Base-by-base conservation (phyloP, 2,113 vertebrate genomes). In the Amblyornis subalaris region DNA sequence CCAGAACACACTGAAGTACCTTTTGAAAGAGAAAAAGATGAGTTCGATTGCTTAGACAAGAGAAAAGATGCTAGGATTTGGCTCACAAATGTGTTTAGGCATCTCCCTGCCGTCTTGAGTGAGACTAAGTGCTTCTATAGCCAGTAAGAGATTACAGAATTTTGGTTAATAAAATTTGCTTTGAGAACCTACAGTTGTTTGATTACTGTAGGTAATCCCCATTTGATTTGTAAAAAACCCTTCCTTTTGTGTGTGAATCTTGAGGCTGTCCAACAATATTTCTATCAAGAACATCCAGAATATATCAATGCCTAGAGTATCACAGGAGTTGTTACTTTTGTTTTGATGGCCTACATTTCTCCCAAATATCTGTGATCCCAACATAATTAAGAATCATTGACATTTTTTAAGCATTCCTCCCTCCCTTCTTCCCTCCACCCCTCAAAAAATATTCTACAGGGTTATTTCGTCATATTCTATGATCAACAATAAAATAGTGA, bases 401-500 rank as follows among this genome's bases (percentile, higher is more conserved):
- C 4, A 22, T 57, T 78, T 82, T 83, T 88, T 80, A 22, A 64
- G 5, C 38, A 72, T 23, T 67, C 1, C 13, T 14, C 14, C 23
- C 14, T 64, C n/a, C 8, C 24, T 55, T n/a, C 29, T 17, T 65
- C 24, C 6, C 14, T 9, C 9, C 10, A 12, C 64, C 53, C 38
- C 36, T 55, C 50, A 73, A 66, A 88, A 90, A 84, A 31, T 80
- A 70, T 80, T 66, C n/a, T 76, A 45, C 22, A 50, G 42, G 10
- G 10, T 36, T 58, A 53, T 70, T 81, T 94, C 57, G 76, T 84
- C 67, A 85, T 47, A 58, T 66, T 51, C 53, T 60, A 74, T 10
- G 33, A 86, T 58, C 26, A 91, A 72, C 76, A 65, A 62, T 87
- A 85, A 93, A 84, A 90, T 38, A 81, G 38, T 31, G 29, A 90